Evolutionary conservation across 2,113 vertebrate species (phyloP).

Genomic region (Willisornis vidua): DNA sequence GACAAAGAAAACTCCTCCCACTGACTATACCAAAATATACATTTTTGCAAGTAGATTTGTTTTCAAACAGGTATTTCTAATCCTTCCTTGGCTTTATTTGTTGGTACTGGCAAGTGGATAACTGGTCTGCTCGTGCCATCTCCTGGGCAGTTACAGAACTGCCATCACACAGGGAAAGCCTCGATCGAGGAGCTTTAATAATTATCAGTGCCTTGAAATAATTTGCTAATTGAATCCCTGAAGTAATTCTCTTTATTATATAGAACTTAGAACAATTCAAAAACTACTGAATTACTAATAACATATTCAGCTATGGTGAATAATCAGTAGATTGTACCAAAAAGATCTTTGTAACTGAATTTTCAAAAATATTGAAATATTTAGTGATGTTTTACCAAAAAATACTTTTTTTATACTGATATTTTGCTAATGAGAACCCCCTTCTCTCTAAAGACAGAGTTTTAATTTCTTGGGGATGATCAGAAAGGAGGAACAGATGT

Average conservation of each 20-base stretch:
- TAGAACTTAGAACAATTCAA: neutral
- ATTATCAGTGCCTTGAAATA: neutral
- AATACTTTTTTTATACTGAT: neutral
- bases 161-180: neutral
- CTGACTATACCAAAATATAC: neutral
- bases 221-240: slow-evolving; percentile 1
- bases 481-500: neutral
- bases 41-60: neutral
- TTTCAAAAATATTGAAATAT: neutral
- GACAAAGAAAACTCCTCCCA: neutral
- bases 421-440: neutral
- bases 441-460: neutral
- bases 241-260: slow-evolving; percentile 6
- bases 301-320: neutral
- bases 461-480: neutral
- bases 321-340: neutral
- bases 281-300: neutral
- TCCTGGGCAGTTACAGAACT: slow-evolving; percentile 46
- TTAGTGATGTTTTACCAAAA: neutral
- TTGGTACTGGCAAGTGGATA: neutral
- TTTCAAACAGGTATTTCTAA: neutral
- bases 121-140: slow-evolving; percentile 43
- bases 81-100: neutral
- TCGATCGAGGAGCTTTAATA: neutral
- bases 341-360: neutral